Evolutionary conservation across 2,888 invertebrate genomes (phyloP).

Genomic region (Ethmia dodecea): DNA sequence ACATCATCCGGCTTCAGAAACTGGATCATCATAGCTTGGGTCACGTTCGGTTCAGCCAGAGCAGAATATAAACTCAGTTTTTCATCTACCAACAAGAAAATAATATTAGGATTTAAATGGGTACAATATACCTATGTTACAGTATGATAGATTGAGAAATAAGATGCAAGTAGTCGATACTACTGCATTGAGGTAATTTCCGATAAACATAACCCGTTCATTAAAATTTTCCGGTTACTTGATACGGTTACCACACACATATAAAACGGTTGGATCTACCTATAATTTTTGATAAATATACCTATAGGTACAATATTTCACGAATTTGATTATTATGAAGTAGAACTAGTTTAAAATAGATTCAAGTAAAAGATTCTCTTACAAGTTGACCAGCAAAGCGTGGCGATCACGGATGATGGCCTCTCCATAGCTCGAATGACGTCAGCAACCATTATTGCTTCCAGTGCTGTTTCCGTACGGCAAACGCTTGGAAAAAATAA

Average conservation of each 20-base stretch:
- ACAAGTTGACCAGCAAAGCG: conserved; percentile 47
- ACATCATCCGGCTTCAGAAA: conserved; percentile 29
- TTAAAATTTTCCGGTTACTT: too few relatives aligned
- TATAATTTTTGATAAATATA: too few relatives aligned
- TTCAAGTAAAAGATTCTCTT: conserved; percentile 23
- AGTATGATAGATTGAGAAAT: too few relatives aligned
- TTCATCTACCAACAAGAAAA: conserved; percentile 29
- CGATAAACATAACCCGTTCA: too few relatives aligned
- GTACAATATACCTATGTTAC: too few relatives aligned
- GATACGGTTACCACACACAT: too few relatives aligned
- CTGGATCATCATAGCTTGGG: conserved; percentile 34
- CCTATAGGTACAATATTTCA: too few relatives aligned
- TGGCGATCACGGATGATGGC: conserved; percentile 41
- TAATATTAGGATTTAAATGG: too few relatives aligned
- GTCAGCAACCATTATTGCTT: conserved; percentile 36
- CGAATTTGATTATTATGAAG: too few relatives aligned
- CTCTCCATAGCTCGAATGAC: conserved; percentile 38
- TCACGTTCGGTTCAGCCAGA: conserved; percentile 28
- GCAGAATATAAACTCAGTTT: conserved; percentile 35
- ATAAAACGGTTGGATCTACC: too few relatives aligned
- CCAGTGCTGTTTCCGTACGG: conserved; percentile 25
- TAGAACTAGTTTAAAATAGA: not conserved
- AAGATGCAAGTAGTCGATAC: too few relatives aligned
- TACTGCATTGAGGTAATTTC: too few relatives aligned
- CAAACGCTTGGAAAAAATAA: not conserved